Evolutionary conservation across 1,140 invertebrate species (phyloP), one percentile per base, ranked within the genome.

Genomic region (Drosophila equinoxialis): DNA sequence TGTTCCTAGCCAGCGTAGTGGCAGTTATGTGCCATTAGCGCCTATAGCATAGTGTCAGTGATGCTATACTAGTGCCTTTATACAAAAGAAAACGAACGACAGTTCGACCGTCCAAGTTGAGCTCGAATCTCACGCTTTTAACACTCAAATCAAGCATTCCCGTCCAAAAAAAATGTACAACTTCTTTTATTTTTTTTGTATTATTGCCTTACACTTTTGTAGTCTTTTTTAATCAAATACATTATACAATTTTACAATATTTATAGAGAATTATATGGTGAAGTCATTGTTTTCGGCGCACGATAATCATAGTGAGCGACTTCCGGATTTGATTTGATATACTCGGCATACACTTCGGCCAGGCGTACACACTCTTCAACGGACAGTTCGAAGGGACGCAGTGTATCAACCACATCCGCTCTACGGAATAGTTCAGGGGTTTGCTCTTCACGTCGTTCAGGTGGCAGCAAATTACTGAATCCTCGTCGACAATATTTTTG

Each of bases 401-500:
- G 93, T 4, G 93, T 93, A 13, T 95, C 95, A 84, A 97, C 93
- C 0, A 99, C 93, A 51, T 96, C 95, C 20, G 97, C 95, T 33
- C 95, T 91, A 74, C 95, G 93, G 71, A 96, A 95, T 92, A 98
- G 94, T 79, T 95, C 94, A 5, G 93, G 68, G 6, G 94, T 94
- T 33, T 98, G 93, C 73, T 96, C 94, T 17, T 95, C 92, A 65
- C 95, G 92, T 13, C 94, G 83, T 17, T 95, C 93, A 48, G 93
- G 83, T 6, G 98, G 98, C 93, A 98, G 98, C 13, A 99, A 92
- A 6, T 94, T 96, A 93, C 94, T 92, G 8, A 95, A 93, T 17
- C 96, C 95, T 75, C 95, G 94, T 13, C 95, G 93, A 54, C 95
- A 95, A 92, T 95, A 95, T 89, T 99, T 99, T 86, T 97, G 96